Base-by-base conservation (phyloP, 2,113 vertebrate genomes). In the Ageneiosus marmoratus region DNA sequence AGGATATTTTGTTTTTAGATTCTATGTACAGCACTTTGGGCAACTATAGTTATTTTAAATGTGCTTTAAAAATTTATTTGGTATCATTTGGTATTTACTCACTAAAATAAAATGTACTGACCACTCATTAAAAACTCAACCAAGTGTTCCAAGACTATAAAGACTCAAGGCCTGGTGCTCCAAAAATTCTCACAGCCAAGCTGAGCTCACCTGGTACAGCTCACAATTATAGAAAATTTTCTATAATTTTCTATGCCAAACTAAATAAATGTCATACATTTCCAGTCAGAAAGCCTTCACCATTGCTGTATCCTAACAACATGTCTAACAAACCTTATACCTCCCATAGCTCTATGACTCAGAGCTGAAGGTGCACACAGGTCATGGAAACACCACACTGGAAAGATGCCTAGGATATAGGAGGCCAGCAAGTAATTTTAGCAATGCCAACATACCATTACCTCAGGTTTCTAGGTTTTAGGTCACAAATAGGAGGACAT, bases 141-240 rank as follows among this genome's bases (percentile, higher is more conserved):
- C 76, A 44, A 15, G 11, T 37, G 27, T 29, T 27, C 12, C 69
- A 73, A 16, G 44, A 16, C 41, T 46, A 13, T 12, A 7, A n/a
- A 32, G 44, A 73, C 56, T 70, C 70, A 46, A 34, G 20, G 37
- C 51, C 81, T 82, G 65, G 78, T 74, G 53, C 78, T 79, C 48
- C 18, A 82, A 69, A 58, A 63, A 67, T 69, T n/a, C 73, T 83
- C 69, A 77, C 65, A 82, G 82, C 69, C 55, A 69, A 69, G 51
- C 82, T 88, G 86, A 88, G 85, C 75, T 87, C 89, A 88, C 76
- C 81, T 51, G 62, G 69, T 50, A 72, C 81, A 46, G 65, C 44
- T 69, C 50, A 75, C 82, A 83, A 88, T 83, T 87, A 72, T 62
- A 77, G n/a, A 34, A 55, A 53, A 22, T 12, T 53, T 63, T 44